phyloP scores from a whole-genome alignment of 1,140 invertebrate genomes.

The Plectus sambesii region DNA sequence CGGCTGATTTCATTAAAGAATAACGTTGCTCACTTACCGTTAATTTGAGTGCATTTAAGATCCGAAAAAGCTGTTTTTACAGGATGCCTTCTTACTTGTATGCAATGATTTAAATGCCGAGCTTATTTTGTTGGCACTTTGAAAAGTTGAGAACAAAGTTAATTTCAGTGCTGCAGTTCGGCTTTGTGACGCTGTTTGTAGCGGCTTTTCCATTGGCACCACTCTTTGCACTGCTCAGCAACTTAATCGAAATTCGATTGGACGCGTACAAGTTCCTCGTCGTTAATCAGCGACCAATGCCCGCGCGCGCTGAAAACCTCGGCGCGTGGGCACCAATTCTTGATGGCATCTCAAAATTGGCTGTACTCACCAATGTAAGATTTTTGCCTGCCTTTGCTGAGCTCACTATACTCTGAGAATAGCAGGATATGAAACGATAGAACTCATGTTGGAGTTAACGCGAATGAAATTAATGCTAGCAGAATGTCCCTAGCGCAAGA shows the following conservation, averaged over 20 bases:
- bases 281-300: slow-evolving; percentile 61
- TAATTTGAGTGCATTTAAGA: too few species aligned
- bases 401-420: too few species aligned
- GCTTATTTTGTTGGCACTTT: too few species aligned
- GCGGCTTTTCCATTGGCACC: slow-evolving; percentile 71
- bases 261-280: slow-evolving; percentile 70
- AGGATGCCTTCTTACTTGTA: too few species aligned
- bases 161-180: slow-evolving; percentile 65
- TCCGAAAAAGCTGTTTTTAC: too few species aligned
- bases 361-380: slow-evolving; percentile 84
- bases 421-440: slow-evolving; percentile 70
- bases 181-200: slow-evolving; percentile 73
- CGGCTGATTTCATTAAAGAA: too few species aligned
- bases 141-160: too few species aligned
- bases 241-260: slow-evolving; percentile 66
- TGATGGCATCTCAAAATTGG: slow-evolving; percentile 73
- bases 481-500: too few species aligned
- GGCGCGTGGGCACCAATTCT: slow-evolving; percentile 75
- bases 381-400: too few species aligned
- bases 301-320: slow-evolving; percentile 63
- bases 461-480: slow-evolving; percentile 65
- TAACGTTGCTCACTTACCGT: too few species aligned
- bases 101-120: too few species aligned
- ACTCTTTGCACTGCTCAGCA: slow-evolving; percentile 67
- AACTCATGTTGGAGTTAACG: slow-evolving; percentile 61